Conservation (phyloP, 2,113 vertebrate genomes). For the Campylorhamphus procurvoides region DNA sequence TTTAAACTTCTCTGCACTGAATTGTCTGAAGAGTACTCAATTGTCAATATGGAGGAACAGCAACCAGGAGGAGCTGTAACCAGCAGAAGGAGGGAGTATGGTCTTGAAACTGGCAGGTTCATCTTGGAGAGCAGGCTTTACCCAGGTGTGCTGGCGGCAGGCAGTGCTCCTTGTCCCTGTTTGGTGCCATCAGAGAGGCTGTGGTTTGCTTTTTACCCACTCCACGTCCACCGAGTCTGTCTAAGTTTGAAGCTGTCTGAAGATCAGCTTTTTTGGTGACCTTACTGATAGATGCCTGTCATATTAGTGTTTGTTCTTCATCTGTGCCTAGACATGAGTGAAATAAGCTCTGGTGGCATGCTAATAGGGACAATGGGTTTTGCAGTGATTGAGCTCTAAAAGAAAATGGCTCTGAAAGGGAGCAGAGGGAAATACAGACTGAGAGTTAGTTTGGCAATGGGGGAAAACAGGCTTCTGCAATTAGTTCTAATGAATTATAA, state of each 20-base stretch:
- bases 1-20: neutral
- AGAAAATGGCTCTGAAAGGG: neutral
- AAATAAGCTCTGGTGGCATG: neutral
- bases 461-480: conserved; percentile 34
- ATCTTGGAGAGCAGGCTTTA: accelerated
- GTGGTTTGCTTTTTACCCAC: neutral
- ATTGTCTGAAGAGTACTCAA: neutral
- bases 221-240: neutral
- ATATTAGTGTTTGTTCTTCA: neutral
- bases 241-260: neutral
- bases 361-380: neutral
- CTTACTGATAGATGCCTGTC: neutral
- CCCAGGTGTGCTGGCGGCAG: neutral
- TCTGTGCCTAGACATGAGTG: neutral
- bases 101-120: neutral
- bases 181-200: neutral
- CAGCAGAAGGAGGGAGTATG: neutral
- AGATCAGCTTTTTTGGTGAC: neutral
- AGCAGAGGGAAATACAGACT: neutral
- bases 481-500: conserved; percentile 38
- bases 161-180: neutral
- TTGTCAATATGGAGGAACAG: neutral
- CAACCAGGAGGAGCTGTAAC: neutral
- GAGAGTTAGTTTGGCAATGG: neutral
- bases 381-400: neutral